Evolutionary conservation across 2,113 vertebrate species (phyloP).

Genomic region (Hyla sarda): DNA sequence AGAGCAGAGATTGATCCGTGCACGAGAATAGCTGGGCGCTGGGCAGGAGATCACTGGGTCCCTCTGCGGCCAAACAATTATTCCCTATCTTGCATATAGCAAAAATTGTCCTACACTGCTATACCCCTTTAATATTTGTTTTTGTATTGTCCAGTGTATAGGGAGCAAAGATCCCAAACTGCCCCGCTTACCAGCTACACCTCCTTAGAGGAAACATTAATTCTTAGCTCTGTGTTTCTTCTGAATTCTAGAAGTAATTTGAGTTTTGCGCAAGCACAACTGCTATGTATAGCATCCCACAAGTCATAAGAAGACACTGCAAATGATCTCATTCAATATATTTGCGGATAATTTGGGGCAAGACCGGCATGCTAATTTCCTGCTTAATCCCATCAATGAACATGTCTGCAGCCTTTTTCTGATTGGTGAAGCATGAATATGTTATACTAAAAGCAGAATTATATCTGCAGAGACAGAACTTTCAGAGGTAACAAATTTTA

Average conservation of each 20-base stretch:
- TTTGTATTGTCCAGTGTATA: no score
- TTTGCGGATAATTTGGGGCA: constrained; percentile 45
- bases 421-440: constrained; percentile 57
- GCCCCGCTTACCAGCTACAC: background rate
- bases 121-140: no score
- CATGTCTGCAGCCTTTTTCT: constrained; percentile 45
- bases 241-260: background rate
- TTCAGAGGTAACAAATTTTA: constrained; percentile 60
- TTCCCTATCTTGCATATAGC: no score
- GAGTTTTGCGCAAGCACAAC: background rate
- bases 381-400: constrained; percentile 47
- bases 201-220: no score
- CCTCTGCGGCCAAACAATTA: no score
- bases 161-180: no score
- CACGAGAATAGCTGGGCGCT: no score
- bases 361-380: constrained; percentile 17
- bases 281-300: constrained; percentile 10
- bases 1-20: no score
- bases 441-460: constrained; percentile 57
- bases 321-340: constrained; percentile 35
- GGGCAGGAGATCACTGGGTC: no score
- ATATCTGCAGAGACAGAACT: constrained; percentile 58
- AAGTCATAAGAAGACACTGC: constrained; percentile 15
- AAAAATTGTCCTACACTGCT: no score
- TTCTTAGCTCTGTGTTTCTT: background rate